A percentile compares a stretch with the other conserved stretches of the same genome.
Conservation (phyloP, 2,113 vertebrate species). For the Sceloporus tristichus region DNA sequence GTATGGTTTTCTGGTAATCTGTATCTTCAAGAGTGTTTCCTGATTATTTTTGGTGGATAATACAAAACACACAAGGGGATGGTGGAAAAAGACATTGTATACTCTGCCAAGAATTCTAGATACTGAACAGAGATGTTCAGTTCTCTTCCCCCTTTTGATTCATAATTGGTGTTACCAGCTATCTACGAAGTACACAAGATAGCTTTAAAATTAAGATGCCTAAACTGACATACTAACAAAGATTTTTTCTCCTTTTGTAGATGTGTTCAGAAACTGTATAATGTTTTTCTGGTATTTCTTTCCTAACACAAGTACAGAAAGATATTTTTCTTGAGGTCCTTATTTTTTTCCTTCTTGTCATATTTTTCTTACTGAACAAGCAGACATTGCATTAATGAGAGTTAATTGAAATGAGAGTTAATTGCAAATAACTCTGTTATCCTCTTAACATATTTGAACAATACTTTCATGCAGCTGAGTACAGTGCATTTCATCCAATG, state of each 20-base stretch:
- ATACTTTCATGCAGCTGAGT: no score
- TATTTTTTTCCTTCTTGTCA: no score
- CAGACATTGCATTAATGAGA: no score
- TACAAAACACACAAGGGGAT: not conserved
- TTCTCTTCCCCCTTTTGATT: not conserved
- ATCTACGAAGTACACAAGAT: not conserved
- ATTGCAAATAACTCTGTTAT: no score
- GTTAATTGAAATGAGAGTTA: no score
- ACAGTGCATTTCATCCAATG: no score
- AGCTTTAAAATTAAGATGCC: not conserved
- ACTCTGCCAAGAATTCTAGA: not conserved
- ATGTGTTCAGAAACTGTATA: not conserved
- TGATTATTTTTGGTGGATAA: conserved; percentile 9
- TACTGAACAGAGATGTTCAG: not conserved
- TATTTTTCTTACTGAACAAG: no score
- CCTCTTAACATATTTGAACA: no score
- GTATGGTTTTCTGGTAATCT: conserved; percentile 60
- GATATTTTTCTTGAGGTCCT: not conserved
- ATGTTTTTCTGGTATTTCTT: not conserved
- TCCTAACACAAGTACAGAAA: not conserved
- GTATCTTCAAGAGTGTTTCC: not conserved
- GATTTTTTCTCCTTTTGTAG: not conserved
- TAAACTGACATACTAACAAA: not conserved
- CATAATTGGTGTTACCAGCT: not conserved
- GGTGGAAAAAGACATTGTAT: not conserved